These are phyloP conservation scores for Mionectes olivaceus DNA, from an alignment of 2,797 vertebrate species.

Conservation along the genomic window DNA sequence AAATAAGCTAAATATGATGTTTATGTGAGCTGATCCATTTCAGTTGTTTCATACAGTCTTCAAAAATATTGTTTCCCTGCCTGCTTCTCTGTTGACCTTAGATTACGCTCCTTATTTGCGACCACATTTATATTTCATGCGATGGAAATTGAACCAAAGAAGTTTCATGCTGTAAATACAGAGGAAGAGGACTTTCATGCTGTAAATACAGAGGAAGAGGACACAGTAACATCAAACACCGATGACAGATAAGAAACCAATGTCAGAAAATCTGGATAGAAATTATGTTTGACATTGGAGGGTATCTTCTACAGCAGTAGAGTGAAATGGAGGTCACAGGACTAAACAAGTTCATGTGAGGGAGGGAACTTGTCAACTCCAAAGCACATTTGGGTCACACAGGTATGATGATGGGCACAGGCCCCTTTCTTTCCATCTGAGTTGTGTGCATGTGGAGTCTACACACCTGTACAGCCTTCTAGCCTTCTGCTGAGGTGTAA, in stretches of 20 bases:
- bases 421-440: background rate
- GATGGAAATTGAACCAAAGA: background rate
- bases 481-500: background rate
- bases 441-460: background rate
- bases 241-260: background rate
- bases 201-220: background rate
- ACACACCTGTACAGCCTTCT: background rate
- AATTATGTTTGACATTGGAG: background rate
- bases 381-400: fast-evolving
- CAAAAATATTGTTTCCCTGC: background rate
- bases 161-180: background rate
- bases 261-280: background rate
- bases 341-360: fast-evolving
- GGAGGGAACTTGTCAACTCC: background rate
- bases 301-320: background rate
- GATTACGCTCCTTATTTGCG: slow-evolving; percentile 1
- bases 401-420: background rate
- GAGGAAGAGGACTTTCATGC: background rate
- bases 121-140: slow-evolving; percentile 49
- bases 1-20: background rate
- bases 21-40: background rate
- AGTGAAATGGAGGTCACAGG: background rate
- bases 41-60: background rate
- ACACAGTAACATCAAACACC: background rate
- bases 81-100: slow-evolving; percentile 9